Evolutionary conservation across 2,113 vertebrate genomes (phyloP).

Genomic region (Tachysurus fulvidraco): DNA sequence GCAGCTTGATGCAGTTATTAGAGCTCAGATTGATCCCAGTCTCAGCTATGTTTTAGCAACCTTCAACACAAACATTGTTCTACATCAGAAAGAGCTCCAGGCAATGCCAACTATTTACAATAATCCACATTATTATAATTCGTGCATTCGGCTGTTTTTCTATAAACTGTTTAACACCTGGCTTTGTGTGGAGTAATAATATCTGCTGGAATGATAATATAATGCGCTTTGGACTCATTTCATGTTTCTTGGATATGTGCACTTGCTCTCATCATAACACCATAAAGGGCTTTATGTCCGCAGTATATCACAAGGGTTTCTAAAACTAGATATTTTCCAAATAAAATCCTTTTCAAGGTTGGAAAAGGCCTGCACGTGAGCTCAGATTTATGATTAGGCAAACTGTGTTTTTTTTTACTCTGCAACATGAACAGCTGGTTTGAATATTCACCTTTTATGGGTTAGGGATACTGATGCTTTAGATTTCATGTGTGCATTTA

Average conservation of each 20-base stretch:
- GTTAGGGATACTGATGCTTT: constrained; percentile 1
- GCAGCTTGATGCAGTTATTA: constrained; percentile 22
- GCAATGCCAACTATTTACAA: background rate
- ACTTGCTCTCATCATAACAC: background rate
- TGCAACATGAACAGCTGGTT: background rate
- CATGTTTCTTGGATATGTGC: background rate
- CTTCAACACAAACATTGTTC: constrained; percentile 28
- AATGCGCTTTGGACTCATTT: background rate
- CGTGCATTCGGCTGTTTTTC: background rate
- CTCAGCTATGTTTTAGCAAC: constrained; percentile 24
- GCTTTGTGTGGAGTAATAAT: constrained; percentile 1
- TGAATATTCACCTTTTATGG: background rate
- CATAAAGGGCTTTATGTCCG: constrained; percentile 11
- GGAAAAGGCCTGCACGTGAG: background rate
- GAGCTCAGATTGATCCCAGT: constrained; percentile 3
- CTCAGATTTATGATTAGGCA: background rate
- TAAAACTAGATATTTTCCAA: constrained; percentile 4
- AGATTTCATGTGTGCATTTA: background rate
- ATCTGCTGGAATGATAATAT: constrained; percentile 11
- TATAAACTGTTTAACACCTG: constrained; percentile 17
- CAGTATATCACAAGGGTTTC: background rate
- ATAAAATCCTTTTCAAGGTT: constrained; percentile 1
- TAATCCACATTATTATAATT: background rate
- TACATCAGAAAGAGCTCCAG: background rate
- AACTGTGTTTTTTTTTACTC: background rate